Percentiles rank a stretch among this genome's conserved stretches.
These are phyloP conservation scores for Buathra laborator DNA, from an alignment of 2,888 invertebrate genomes.

Conservation along the genomic window DNA sequence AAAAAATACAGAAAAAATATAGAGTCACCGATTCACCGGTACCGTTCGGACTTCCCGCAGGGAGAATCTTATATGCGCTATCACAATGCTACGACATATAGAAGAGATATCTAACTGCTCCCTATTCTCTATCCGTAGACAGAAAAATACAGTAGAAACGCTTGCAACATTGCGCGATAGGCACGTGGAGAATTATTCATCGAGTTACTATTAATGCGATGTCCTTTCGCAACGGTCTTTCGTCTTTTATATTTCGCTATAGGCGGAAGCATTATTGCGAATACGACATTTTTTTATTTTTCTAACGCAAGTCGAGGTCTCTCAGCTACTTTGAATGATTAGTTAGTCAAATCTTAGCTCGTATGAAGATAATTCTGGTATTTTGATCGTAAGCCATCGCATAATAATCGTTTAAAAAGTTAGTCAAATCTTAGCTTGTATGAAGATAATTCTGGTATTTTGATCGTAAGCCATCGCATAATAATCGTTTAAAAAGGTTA, in stretches of 20 bases:
- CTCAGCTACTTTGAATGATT: background rate
- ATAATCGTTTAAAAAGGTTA: background rate
- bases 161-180: conserved; percentile 20
- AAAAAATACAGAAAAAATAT: conserved; percentile 51
- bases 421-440: background rate
- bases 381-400: background rate
- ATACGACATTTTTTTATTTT: background rate
- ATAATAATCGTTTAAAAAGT: background rate
- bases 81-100: conserved; percentile 23
- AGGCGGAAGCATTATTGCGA: conserved; percentile 34
- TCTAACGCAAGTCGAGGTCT: background rate
- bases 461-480: background rate
- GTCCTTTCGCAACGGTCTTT: conserved; percentile 71
- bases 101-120: conserved; percentile 72
- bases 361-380: background rate
- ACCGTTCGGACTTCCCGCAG: conserved; percentile 76
- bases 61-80: conserved; percentile 38
- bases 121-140: conserved; percentile 72
- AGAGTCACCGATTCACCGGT: conserved; percentile 74
- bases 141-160: conserved; percentile 16
- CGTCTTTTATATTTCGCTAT: conserved; percentile 58
- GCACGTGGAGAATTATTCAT: conserved; percentile 71
- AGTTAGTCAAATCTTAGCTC: background rate
- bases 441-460: background rate
- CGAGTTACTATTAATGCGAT: conserved; percentile 76